These are phyloP conservation scores for Brachyhypopomus gauderio DNA, from an alignment of 2,113 vertebrate genomes.

Conservation along the genomic window DNA sequence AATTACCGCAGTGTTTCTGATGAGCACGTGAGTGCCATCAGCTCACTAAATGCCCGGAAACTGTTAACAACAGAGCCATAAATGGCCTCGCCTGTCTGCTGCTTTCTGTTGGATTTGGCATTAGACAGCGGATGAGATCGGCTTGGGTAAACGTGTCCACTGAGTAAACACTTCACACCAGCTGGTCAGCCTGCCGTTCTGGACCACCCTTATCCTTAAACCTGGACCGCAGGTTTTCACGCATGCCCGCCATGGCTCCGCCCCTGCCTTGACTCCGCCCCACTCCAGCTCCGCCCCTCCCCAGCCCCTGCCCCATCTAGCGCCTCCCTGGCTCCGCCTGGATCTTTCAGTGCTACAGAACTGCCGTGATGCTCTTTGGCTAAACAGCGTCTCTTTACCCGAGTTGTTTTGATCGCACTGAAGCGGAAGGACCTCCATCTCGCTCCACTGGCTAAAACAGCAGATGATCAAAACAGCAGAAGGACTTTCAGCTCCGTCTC, in stretches of 20 bases:
- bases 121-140: conserved; percentile 27
- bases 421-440: background rate
- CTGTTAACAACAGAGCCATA: conserved; percentile 38
- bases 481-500: background rate
- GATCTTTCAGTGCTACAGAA: no score
- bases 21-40: background rate
- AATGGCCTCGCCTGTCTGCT: conserved; percentile 31
- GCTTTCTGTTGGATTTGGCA: conserved; percentile 33
- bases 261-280: no score
- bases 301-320: no score
- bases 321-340: no score
- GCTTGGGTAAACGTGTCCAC: conserved; percentile 28
- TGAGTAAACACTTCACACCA: conserved; percentile 35
- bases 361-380: no score
- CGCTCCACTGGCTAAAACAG: background rate
- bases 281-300: no score
- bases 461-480: background rate
- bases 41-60: background rate
- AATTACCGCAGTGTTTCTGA: background rate
- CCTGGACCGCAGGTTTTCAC: background rate
- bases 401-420: no score
- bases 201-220: background rate
- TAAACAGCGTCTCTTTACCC: no score
- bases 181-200: conserved; percentile 4
- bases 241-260: no score